Percentiles rank a stretch among this genome's conserved stretches.
Evolutionary conservation across 2,888 invertebrate species (phyloP).

Genomic region (Pediacus dermestoides): DNA sequence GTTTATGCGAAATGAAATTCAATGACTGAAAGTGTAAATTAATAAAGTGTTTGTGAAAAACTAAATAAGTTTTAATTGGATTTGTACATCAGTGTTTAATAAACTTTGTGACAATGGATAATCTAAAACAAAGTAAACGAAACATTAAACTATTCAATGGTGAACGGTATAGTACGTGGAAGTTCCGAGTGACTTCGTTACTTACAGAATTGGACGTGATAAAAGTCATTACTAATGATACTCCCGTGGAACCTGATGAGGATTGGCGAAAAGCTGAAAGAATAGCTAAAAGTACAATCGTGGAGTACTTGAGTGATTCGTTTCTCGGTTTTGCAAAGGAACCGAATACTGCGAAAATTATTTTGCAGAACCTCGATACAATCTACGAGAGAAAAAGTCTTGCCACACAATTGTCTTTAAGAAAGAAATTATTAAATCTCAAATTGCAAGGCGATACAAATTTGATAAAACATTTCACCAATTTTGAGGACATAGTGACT

Average conservation of each 20-base stretch:
- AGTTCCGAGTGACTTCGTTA: constrained; percentile 13
- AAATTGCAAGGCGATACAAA: constrained; percentile 24
- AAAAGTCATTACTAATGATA: constrained; percentile 10
- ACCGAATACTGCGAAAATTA: constrained; percentile 9
- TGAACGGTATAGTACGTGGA: constrained; percentile 14
- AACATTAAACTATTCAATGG: constrained; percentile 15
- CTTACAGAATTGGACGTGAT: constrained; percentile 14
- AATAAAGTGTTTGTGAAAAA: background rate
- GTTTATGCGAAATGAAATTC: constrained; percentile 2
- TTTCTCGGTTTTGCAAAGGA: constrained; percentile 16
- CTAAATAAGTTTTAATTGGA: background rate
- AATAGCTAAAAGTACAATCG: constrained; percentile 13
- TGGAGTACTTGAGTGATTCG: constrained; percentile 18
- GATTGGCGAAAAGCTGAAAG: constrained; percentile 13
- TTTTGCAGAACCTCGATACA: constrained; percentile 14
- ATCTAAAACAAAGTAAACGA: constrained; percentile 13
- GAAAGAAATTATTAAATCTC: constrained; percentile 27
- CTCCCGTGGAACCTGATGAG: constrained; percentile 7
- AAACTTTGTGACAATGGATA: background rate
- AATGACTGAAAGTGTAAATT: background rate
- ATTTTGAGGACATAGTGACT: constrained; percentile 39
- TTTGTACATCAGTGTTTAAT: background rate
- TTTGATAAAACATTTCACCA: constrained; percentile 32
- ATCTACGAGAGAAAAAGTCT: constrained; percentile 23
- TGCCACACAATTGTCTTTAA: constrained; percentile 29